Evolutionary conservation across 64 coral and sea anemone genomes (phyloP).

Genomic region (Actinia equina): DNA sequence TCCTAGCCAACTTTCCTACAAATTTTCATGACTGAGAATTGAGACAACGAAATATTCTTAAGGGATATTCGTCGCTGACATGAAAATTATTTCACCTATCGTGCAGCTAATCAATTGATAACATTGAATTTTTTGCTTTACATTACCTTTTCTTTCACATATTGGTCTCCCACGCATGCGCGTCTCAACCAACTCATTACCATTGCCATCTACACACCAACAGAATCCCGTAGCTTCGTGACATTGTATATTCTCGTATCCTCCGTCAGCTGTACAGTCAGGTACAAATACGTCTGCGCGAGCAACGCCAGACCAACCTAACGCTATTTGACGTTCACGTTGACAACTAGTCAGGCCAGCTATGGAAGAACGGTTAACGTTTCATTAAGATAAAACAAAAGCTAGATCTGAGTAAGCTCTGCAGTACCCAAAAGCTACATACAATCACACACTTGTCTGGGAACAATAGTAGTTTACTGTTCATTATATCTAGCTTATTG

Average conservation of each 20-base stretch:
- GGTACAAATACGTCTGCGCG: slow-evolving; percentile 62
- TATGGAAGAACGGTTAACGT: background rate
- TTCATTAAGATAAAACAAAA: too few relatives aligned
- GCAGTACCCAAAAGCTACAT: too few relatives aligned
- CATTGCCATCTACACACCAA: slow-evolving; percentile 78
- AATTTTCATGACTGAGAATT: too few relatives aligned
- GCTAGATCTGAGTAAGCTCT: too few relatives aligned
- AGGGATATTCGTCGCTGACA: too few relatives aligned
- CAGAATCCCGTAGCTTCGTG: slow-evolving; percentile 43
- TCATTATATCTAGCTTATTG: too few relatives aligned
- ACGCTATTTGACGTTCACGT: slow-evolving; percentile 25
- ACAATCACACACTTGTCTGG: too few relatives aligned
- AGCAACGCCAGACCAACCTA: slow-evolving; percentile 40
- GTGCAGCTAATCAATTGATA: background rate
- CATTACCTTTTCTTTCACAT: slow-evolving; percentile 52
- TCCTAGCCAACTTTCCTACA: too few relatives aligned
- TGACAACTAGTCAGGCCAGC: slow-evolving; percentile 52
- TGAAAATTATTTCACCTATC: too few relatives aligned
- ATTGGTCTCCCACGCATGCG: slow-evolving; percentile 56
- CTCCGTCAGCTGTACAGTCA: slow-evolving; percentile 58
- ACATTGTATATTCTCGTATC: slow-evolving; percentile 58
- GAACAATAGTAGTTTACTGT: too few relatives aligned
- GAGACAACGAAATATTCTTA: too few relatives aligned
- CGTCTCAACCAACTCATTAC: slow-evolving; percentile 59
- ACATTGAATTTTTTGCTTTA: background rate